These are phyloP conservation scores for Trogon surrucura DNA, from an alignment of 2,113 vertebrate species.

Conservation along the genomic window DNA sequence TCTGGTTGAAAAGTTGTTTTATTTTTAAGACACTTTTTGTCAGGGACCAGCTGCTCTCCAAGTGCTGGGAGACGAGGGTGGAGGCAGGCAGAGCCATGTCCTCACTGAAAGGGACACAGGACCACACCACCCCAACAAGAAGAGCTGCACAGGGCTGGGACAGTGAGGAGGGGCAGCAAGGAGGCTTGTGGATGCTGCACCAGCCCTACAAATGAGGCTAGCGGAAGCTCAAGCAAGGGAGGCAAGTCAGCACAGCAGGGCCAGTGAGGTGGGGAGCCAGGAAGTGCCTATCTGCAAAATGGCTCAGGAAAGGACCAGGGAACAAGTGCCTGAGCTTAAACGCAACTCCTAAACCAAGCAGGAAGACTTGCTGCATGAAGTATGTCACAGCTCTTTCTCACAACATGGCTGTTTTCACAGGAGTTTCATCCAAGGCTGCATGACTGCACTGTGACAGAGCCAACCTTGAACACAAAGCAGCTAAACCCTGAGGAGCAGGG, in stretches of 20 bases:
- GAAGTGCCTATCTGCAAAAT: accelerated
- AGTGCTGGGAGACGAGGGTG: neutral
- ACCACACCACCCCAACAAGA: neutral
- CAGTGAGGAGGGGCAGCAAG: neutral
- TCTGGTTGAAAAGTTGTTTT: neutral
- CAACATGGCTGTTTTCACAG: neutral
- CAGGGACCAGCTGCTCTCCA: neutral
- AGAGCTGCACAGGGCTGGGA: neutral
- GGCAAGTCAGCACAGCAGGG: neutral
- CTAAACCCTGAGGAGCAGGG: neutral
- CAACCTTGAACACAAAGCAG: neutral
- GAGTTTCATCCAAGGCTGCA: neutral
- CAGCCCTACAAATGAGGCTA: neutral
- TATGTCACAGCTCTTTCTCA: neutral
- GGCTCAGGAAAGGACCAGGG: neutral
- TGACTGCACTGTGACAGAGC: neutral
- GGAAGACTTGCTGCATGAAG: neutral
- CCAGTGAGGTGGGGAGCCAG: neutral
- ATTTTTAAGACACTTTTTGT: neutral
- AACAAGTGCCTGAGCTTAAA: neutral
- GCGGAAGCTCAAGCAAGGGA: neutral
- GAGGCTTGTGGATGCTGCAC: accelerated
- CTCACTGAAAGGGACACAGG: accelerated
- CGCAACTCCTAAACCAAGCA: neutral
- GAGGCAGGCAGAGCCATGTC: neutral